These are phyloP conservation scores for Oreohelix idahoensis DNA, from an alignment of 1,140 invertebrate genomes.

Conservation along the genomic window DNA sequence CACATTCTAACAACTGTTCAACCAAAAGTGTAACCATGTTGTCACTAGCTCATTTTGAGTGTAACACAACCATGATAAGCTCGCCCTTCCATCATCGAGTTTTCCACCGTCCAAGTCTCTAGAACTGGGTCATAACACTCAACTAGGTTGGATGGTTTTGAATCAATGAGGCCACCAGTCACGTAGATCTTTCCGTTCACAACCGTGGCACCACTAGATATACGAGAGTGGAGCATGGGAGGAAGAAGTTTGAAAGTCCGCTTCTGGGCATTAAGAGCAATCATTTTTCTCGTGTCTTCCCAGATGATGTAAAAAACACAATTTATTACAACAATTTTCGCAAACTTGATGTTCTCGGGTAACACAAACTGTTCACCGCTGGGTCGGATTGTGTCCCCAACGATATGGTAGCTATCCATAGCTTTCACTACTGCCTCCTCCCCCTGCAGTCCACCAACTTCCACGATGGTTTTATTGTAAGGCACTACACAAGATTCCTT, in stretches of 20 bases:
- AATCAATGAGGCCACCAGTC: conserved; percentile 82
- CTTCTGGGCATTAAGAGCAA: conserved; percentile 69
- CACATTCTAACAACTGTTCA: no score
- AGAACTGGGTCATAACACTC: conserved; percentile 87
- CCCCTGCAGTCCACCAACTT: conserved; percentile 68
- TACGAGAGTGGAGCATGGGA: conserved; percentile 59
- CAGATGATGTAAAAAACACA: conserved; percentile 71
- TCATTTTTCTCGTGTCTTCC: conserved; percentile 69
- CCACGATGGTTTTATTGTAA: conserved; percentile 64
- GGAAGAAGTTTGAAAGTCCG: conserved; percentile 67
- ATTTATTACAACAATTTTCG: conserved; percentile 68
- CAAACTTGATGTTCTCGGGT: conserved; percentile 65
- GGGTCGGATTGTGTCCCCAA: conserved; percentile 56
- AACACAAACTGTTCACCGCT: conserved; percentile 69
- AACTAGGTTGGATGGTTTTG: conserved; percentile 76
- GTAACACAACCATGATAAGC: conserved; percentile 68
- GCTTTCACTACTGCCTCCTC: conserved; percentile 63
- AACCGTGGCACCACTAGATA: conserved; percentile 80
- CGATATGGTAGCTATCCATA: conserved; percentile 66
- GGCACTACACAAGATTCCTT: conserved; percentile 64
- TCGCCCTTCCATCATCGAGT: conserved; percentile 53
- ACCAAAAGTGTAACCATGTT: not conserved
- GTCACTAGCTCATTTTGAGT: conserved; percentile 57
- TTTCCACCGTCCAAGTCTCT: conserved; percentile 80
- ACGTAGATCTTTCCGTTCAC: conserved; percentile 87